These are phyloP conservation scores for Dicentrarchus labrax DNA, from an alignment of 2,113 vertebrate species.

Conservation along the genomic window DNA sequence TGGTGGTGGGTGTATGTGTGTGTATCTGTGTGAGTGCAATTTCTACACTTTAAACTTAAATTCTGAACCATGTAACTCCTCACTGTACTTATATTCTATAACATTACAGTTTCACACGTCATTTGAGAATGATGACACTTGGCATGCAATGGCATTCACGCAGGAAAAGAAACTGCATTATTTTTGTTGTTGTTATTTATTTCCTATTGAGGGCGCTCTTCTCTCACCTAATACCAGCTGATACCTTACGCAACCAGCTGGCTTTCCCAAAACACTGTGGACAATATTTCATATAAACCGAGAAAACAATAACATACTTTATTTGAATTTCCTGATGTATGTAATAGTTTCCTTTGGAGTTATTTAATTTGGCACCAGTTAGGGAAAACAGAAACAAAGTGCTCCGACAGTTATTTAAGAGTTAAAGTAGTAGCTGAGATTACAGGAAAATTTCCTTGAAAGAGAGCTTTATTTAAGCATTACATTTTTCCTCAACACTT, in stretches of 20 bases:
- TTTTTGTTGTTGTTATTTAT: neutral
- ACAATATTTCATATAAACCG: too few species aligned
- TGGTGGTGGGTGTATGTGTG: neutral
- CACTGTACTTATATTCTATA: neutral
- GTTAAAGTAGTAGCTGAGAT: neutral
- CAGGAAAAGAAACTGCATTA: neutral
- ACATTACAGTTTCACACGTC: neutral
- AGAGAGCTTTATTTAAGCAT: neutral
- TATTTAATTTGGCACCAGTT: neutral
- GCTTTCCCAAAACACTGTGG: neutral
- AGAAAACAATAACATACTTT: neutral
- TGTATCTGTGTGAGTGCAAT: neutral
- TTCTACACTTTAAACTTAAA: neutral
- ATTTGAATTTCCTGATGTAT: neutral
- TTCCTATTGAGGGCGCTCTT: slow-evolving; percentile 30
- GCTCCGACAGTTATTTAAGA: too few species aligned
- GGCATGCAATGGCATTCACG: neutral
- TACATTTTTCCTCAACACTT: too few species aligned
- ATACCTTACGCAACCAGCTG: neutral
- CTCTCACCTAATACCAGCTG: neutral
- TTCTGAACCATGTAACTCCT: neutral
- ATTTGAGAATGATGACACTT: neutral
- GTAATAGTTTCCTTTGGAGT: neutral
- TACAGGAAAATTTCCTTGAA: neutral
- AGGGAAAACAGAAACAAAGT: neutral